Evolutionary conservation across 2,113 vertebrate species (phyloP).

Genomic region (Cairina moschata): DNA sequence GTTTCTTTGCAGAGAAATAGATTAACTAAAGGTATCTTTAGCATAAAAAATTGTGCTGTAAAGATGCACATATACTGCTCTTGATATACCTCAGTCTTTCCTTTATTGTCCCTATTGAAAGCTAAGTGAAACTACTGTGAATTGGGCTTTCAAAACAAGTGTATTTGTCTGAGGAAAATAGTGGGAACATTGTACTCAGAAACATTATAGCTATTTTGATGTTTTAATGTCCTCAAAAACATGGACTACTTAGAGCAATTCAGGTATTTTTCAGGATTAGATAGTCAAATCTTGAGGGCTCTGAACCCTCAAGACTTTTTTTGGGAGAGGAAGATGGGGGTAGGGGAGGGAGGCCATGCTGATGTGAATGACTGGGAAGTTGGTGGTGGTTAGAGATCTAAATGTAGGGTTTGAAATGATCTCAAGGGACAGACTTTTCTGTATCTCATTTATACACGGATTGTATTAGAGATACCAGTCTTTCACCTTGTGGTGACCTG

Average conservation of each 20-base stretch:
- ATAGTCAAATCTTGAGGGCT: background rate
- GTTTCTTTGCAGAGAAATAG: background rate
- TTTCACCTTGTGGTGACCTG: background rate
- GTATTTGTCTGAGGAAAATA: slow-evolving; percentile 35
- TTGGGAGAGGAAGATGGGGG: fast-evolving
- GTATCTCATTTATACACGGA: background rate
- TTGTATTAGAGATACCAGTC: background rate
- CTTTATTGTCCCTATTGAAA: background rate
- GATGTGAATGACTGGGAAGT: background rate
- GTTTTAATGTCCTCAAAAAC: slow-evolving; percentile 37
- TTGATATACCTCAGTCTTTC: background rate
- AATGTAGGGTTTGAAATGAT: background rate
- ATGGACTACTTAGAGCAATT: slow-evolving; percentile 51
- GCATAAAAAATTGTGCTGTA: background rate
- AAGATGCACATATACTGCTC: background rate
- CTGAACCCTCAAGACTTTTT: background rate
- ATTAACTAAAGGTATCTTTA: background rate
- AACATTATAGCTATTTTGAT: slow-evolving; percentile 33
- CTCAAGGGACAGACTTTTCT: background rate
- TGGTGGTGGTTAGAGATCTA: background rate
- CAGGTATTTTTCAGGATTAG: background rate
- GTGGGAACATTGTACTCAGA: slow-evolving; percentile 23
- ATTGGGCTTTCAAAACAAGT: slow-evolving; percentile 28
- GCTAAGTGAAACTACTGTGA: background rate
- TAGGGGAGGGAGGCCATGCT: background rate